These are phyloP conservation scores for Lissonota sp. DNA, from an alignment of 2,888 invertebrate genomes.

Conservation along the genomic window DNA sequence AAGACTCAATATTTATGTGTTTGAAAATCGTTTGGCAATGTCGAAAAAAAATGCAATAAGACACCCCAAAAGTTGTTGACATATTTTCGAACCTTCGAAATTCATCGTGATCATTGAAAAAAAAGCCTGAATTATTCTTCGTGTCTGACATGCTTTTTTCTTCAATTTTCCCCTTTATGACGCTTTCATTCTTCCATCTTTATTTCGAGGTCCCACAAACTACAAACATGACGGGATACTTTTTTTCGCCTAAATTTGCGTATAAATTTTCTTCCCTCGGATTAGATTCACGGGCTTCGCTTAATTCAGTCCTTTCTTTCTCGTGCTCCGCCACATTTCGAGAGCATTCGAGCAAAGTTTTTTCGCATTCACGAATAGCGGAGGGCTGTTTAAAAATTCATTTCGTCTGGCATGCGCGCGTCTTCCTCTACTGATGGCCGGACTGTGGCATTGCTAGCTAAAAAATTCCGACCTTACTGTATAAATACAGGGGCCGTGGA, in stretches of 20 bases:
- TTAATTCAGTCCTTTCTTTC: neutral
- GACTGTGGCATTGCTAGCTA: neutral
- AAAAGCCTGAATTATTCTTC: too few relatives aligned
- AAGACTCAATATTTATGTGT: too few relatives aligned
- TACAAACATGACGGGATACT: too few relatives aligned
- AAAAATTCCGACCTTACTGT: slow-evolving; percentile 14
- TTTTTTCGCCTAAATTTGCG: neutral
- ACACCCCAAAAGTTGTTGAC: too few relatives aligned
- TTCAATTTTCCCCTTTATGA: too few relatives aligned
- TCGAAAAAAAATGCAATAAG: too few relatives aligned
- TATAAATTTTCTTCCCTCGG: neutral
- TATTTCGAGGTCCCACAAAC: too few relatives aligned
- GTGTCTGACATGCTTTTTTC: too few relatives aligned
- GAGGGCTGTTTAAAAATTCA: slow-evolving; percentile 37
- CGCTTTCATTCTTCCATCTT: neutral
- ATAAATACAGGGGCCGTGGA: neutral
- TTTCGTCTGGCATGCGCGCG: slow-evolving; percentile 22
- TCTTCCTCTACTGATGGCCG: slow-evolving; percentile 8
- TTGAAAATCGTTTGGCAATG: too few relatives aligned
- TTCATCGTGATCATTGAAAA: too few relatives aligned
- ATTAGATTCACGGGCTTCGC: neutral
- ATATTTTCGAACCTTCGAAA: too few relatives aligned
- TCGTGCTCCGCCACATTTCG: neutral
- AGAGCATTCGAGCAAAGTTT: slow-evolving; percentile 18
- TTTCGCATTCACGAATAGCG: slow-evolving; percentile 13